A percentile compares a stretch with the other conserved stretches of the same genome.
Conservation (phyloP, 2,797 vertebrate species). For the Cetoscarus ocellatus region DNA sequence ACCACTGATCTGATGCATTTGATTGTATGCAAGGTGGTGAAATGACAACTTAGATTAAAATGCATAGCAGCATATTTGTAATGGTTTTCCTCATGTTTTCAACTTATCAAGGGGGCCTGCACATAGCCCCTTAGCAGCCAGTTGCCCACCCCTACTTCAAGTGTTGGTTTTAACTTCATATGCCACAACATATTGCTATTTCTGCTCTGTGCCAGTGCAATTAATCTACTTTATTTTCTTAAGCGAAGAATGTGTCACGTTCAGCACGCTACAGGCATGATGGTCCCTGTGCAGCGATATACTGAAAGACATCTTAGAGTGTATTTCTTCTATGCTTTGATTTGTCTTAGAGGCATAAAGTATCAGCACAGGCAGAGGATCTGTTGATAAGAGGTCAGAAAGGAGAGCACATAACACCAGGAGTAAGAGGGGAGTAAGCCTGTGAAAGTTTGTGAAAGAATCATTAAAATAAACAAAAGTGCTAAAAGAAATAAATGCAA, state of each 20-base stretch:
- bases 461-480: conserved; percentile 33
- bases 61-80: too few relatives aligned
- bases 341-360: conserved; percentile 59
- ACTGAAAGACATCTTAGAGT: conserved; percentile 35
- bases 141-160: too few relatives aligned
- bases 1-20: too few relatives aligned
- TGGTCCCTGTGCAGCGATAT: conserved; percentile 55
- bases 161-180: conserved; percentile 28
- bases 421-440: conserved; percentile 17
- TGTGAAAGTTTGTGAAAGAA: conserved; percentile 34
- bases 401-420: conserved; percentile 35
- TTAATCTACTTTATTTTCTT: conserved; percentile 47
- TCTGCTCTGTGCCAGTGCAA: conserved; percentile 59
- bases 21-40: too few relatives aligned
- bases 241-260: conserved; percentile 30
- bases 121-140: too few relatives aligned
- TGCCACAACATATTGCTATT: conserved; percentile 73
- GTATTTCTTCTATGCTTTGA: conserved; percentile 48
- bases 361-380: conserved; percentile 60
- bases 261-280: conserved; percentile 47
- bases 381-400: conserved; percentile 42
- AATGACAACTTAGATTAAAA: too few relatives aligned
- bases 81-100: too few relatives aligned
- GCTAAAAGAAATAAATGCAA: conserved; percentile 47
- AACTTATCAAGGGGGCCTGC: too few relatives aligned